Base-by-base conservation (phyloP, 2,113 vertebrate species). In the Clarias magur region DNA sequence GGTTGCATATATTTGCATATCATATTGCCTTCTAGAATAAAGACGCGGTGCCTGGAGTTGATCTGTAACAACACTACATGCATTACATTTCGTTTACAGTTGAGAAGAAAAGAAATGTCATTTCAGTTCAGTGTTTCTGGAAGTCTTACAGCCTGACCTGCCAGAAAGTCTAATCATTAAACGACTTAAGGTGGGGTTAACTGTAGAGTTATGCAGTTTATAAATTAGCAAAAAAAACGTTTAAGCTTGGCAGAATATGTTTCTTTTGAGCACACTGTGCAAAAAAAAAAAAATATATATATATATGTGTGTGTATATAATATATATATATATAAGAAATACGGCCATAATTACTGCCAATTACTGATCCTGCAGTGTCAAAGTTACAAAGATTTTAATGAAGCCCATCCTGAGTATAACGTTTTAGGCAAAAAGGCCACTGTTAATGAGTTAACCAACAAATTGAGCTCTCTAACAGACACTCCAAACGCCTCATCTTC, bases 321-420 rank as follows among this genome's bases (percentile, higher is more conserved):
- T 25, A 21, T 19, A 42, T n/a, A n/a, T n/a, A n/a, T n/a, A n/a
- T 57, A n/a, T 62, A 73, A 30, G 19, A 34, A 83, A 70, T 15
- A 10, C 48, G 23, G n/a, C 34, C 11, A 53, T 76, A 53, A 78
- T 76, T 78, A 75, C 17, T 60, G 59, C 25, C 83, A 38, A 59
- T 16, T 48, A 65, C 53, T 78, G 59, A 78, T 78, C 84, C n/a
- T 16, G n/a, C 21, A 30, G 63, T 30, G 72, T 62, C 15, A 27
- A 30, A 6, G 15, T 54, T 59, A 73, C 72, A 78, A 38, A 59
- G 59, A 30, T 63, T 78, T 85, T 85, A 85, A 85, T 78, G 57
- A 85, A 85, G 84, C 59, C 30, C 54, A 17, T 42, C 59, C 30
- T 3, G 7, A 21, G 11, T 54, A 38, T 73, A 0, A 42, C 27